A percentile compares a stretch with the other conserved stretches of the same genome.
Evolutionary conservation across 37 sponge, comb jelly and placozoan genomes (phyloP).

Genomic region (Hormiphora californensis): DNA sequence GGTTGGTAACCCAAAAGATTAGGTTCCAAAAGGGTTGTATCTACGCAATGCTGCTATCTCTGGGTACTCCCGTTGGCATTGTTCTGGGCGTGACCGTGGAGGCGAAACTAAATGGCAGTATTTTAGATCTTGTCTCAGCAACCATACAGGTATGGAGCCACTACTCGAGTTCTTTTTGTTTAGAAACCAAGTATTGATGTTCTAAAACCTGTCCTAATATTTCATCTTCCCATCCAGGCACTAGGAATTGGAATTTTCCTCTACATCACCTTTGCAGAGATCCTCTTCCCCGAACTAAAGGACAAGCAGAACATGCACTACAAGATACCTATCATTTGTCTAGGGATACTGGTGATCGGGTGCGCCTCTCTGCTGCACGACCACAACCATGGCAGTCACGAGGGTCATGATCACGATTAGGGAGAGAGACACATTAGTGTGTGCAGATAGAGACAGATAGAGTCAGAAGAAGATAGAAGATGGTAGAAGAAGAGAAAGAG

Average conservation of each 20-base stretch:
- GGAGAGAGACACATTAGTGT: no score
- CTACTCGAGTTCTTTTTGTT: neutral
- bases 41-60: neutral
- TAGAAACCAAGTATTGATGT: neutral
- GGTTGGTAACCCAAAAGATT: constrained; percentile 1
- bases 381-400: neutral
- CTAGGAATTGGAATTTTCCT: no score
- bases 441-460: no score
- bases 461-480: no score
- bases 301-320: no score
- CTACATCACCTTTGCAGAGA: no score
- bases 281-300: no score
- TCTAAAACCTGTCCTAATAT: neutral
- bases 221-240: neutral
- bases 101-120: neutral
- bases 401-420: neutral
- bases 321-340: constrained; percentile 35
- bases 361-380: constrained; percentile 15
- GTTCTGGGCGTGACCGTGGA: constrained; percentile 23
- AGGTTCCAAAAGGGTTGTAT: neutral
- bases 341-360: constrained; percentile 24
- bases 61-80: constrained; percentile 24
- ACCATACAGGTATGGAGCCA: neutral
- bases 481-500: no score
- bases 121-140: neutral